phyloP scores from a whole-genome alignment of 2,888 invertebrate species.

The Eilema sororculum region DNA sequence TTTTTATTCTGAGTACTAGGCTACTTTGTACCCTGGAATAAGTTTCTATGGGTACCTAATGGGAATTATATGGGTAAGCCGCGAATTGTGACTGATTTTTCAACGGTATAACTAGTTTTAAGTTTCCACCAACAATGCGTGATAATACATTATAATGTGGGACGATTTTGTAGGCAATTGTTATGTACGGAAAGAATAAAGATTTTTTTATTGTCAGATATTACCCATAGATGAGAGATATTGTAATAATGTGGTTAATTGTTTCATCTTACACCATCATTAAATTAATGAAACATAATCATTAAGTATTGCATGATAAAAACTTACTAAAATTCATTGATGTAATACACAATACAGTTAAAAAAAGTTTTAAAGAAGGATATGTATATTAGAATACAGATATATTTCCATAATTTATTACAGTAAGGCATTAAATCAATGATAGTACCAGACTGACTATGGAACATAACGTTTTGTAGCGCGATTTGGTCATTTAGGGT shows the following conservation, averaged over 20 bases:
- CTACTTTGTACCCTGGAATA: neutral
- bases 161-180: slow-evolving; percentile 5
- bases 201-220: slow-evolving; percentile 15
- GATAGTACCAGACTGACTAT: no score
- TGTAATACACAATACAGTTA: no score
- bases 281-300: slow-evolving; percentile 10
- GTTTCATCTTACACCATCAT: neutral
- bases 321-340: neutral
- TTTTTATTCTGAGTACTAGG: no score
- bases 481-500: no score
- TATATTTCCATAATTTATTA: neutral
- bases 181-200: neutral
- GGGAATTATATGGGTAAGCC: neutral
- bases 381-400: neutral
- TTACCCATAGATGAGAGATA: neutral
- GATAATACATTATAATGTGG: neutral
- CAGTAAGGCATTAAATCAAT: no score
- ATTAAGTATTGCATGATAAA: neutral
- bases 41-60: neutral
- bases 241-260: neutral
- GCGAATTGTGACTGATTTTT: no score
- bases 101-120: neutral
- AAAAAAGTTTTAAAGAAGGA: neutral
- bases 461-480: no score
- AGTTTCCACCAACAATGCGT: neutral